A percentile compares a stretch with the other conserved stretches of the same genome.
Conservation (phyloP, 2,113 vertebrate species). For the Cathartes aura region DNA sequence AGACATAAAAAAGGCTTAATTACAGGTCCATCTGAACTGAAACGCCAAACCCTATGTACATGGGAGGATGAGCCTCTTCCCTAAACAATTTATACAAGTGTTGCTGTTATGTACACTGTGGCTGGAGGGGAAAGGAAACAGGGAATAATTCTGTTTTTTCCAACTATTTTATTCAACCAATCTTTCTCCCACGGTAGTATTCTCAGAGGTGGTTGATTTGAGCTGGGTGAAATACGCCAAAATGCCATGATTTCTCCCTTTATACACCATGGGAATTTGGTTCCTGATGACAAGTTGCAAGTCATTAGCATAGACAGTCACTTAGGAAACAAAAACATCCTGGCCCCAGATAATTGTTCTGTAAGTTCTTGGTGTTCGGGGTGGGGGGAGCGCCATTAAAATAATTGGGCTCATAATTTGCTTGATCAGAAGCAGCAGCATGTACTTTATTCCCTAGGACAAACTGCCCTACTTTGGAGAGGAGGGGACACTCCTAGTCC, state of each 20-base stretch:
- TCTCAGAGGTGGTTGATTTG: neutral
- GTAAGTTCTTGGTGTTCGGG: neutral
- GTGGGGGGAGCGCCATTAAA: neutral
- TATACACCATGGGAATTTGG: neutral
- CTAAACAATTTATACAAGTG: neutral
- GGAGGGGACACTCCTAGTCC: neutral
- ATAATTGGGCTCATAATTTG: neutral
- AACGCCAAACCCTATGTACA: neutral
- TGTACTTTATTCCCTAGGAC: neutral
- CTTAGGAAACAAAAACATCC: neutral
- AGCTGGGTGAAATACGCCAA: neutral
- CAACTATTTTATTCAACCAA: neutral
- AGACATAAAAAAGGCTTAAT: neutral
- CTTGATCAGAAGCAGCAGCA: constrained; percentile 3
- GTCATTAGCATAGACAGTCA: neutral
- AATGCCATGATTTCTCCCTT: neutral
- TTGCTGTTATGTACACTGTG: neutral
- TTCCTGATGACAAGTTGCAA: neutral
- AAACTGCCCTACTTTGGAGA: neutral
- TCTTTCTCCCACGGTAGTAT: neutral
- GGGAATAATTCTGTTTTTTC: neutral
- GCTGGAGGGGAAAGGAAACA: neutral
- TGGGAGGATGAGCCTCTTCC: neutral
- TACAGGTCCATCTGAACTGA: neutral
- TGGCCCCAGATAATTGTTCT: neutral